Evolutionary conservation across 2,113 vertebrate species (phyloP).

Genomic region (Spilogale gracilis): DNA sequence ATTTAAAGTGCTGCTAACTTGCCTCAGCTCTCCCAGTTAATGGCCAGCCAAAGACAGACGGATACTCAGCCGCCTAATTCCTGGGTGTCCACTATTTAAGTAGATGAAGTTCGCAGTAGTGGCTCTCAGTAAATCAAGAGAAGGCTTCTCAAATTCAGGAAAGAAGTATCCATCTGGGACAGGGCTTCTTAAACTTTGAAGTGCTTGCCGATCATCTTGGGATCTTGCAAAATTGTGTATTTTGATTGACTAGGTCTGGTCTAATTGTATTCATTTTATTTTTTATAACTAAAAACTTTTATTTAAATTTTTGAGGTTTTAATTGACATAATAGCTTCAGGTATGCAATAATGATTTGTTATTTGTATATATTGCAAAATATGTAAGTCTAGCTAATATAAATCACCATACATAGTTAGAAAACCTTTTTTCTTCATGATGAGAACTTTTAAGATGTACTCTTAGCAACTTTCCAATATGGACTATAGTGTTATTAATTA

Average conservation of each 20-base stretch:
- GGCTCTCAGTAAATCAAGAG: constrained; percentile 1
- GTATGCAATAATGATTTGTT: background rate
- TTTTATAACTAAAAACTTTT: background rate
- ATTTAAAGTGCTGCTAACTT: constrained; percentile 49
- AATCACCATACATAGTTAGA: background rate
- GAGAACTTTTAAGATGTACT: background rate
- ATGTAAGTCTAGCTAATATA: background rate
- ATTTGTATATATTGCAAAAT: background rate
- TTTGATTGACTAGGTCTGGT: background rate
- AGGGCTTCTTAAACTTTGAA: background rate
- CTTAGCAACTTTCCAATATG: background rate
- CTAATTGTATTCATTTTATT: background rate
- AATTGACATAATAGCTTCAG: background rate
- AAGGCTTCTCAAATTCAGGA: background rate
- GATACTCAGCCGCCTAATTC: background rate
- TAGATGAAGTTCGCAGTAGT: background rate
- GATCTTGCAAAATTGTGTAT: background rate
- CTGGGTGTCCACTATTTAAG: background rate
- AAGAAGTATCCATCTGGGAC: background rate
- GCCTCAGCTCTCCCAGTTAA: constrained; percentile 64
- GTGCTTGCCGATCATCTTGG: background rate
- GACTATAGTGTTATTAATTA: background rate
- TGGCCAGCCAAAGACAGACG: background rate
- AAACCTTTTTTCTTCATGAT: background rate
- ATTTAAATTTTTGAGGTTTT: background rate